Evolutionary conservation across 92 coral and sea anemone species (phyloP).

Genomic region (Epizoanthus rinbou): DNA sequence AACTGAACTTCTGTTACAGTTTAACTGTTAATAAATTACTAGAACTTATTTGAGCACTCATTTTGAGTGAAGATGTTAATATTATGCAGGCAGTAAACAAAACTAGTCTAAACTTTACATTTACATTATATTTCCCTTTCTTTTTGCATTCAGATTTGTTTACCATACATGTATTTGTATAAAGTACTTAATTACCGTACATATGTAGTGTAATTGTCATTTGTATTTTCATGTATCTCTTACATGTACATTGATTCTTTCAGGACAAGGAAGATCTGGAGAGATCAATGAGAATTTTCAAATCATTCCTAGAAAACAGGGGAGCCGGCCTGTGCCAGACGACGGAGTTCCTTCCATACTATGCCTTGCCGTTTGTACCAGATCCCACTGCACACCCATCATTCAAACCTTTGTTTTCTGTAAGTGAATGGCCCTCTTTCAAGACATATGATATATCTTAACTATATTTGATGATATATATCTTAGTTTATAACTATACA

Average conservation of each 20-base stretch:
- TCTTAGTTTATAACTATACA: no score
- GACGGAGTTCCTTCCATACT: conserved; percentile 93
- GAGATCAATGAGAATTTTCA: conserved; percentile 80
- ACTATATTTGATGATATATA: no score
- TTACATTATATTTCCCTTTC: background rate
- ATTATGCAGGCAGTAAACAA: no score
- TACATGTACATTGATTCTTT: background rate
- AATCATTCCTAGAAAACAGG: conserved; percentile 86
- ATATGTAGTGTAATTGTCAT: no score
- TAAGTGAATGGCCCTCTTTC: conserved; percentile 45
- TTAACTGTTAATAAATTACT: no score
- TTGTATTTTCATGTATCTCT: background rate
- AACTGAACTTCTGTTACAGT: no score
- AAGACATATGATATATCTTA: no score
- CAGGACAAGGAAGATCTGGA: conserved; percentile 78
- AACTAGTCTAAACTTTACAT: no score
- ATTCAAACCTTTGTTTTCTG: conserved; percentile 90
- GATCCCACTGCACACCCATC: conserved; percentile 95
- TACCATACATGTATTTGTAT: background rate
- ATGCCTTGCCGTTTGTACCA: conserved; percentile 95
- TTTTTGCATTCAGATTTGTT: background rate
- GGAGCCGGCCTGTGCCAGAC: conserved; percentile 96
- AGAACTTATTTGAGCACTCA: no score
- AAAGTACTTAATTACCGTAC: no score
- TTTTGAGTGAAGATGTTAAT: no score